Base-by-base conservation (phyloP, 1,140 invertebrate genomes). In the Anastatus disparis region DNA sequence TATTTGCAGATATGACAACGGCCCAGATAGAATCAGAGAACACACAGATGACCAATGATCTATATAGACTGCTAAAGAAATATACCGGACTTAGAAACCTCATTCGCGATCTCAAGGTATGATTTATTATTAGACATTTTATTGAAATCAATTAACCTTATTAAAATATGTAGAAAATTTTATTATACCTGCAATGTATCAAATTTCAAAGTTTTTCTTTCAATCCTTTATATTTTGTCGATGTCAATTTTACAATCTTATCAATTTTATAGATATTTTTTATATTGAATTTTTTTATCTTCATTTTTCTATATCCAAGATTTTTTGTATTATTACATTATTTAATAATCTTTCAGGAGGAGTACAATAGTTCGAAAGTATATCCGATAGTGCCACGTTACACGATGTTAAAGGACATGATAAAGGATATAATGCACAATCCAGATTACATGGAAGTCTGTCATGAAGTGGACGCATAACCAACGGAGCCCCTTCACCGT, bases 391-490 rank as follows among this genome's bases (percentile, higher is more conserved):
- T 97, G 78, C 94, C 95, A 15, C 90, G 95, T 52, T 97, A 97
- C 87, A 93, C 93, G 52, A 95, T 97, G 88, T 88, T 97, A 56
- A 97, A 97, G 85, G 94, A 96, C 80, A 95, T 97, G 94, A 96
- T 97, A 80, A 96, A 96, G 86, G 93, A 94, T 79, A 95, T 96
- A 75, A 94, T 96, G 90, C 91, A 95, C 76, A 93, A 96, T 87
- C 95, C 95, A 7, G 93, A 95, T 84, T 97, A 96, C 87, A 95
- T 97, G 93, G 95, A 97, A 87, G 94, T 97, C 52, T 96, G 95
- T 85, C 95, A 97, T 82, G 95, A 97, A 84, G 90, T 93, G 70
- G 91, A 92, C 75, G 77, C 81, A 84, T 85, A 85, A 79, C 81
- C 80, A 67, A 44, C 46, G 20, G n/a, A 55, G 20, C 22, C 31